Evolutionary conservation across 2,113 vertebrate genomes (phyloP).

Genomic region (Eurystomus gularis): DNA sequence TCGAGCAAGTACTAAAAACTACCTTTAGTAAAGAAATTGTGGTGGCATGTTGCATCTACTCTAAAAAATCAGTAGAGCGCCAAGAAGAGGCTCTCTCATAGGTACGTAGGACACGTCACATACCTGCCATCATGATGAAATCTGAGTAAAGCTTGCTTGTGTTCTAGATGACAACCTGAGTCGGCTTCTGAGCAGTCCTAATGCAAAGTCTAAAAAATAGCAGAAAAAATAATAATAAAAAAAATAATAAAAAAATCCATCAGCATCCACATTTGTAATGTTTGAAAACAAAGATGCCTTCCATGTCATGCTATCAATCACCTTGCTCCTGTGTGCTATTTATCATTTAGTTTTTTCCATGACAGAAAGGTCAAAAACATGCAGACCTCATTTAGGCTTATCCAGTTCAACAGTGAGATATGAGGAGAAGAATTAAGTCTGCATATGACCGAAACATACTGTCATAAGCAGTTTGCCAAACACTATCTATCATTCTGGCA

Average conservation of each 20-base stretch:
- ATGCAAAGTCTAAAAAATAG: neutral
- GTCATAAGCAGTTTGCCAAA: neutral
- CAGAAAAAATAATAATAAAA: neutral
- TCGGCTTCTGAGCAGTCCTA: neutral
- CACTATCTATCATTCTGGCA: neutral
- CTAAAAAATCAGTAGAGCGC: neutral
- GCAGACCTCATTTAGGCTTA: neutral
- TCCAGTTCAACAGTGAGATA: neutral
- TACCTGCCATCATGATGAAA: neutral
- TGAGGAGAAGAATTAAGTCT: neutral
- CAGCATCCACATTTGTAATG: neutral
- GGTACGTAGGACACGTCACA: accelerated
- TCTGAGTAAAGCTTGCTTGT: neutral
- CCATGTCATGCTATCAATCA: neutral
- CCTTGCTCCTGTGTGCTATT: neutral
- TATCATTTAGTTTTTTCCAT: neutral
- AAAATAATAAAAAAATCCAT: neutral
- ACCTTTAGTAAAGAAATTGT: neutral
- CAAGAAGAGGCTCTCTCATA: neutral
- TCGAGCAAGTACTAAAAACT: neutral
- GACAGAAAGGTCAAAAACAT: neutral
- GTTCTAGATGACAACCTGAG: accelerated
- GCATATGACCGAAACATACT: neutral
- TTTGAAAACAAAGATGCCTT: neutral
- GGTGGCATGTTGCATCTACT: neutral